Base-by-base conservation (phyloP, 2,888 invertebrate genomes). In the Ferrisia virgata region DNA sequence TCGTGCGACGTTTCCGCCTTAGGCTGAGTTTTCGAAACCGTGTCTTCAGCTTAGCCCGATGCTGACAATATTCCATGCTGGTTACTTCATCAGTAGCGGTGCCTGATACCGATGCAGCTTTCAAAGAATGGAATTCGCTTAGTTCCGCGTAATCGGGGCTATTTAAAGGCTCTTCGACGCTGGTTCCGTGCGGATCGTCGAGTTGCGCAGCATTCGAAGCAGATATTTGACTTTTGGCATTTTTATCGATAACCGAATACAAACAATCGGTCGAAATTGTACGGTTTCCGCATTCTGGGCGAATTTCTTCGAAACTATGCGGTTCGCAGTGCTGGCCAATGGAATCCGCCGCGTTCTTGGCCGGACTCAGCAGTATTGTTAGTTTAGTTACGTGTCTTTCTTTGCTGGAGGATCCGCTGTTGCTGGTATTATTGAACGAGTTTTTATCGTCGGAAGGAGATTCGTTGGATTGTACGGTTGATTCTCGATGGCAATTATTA, bases 51-150 rank as follows among this genome's bases (percentile, higher is more conserved):
- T 85, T 81, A 0, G 86, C 86, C 13, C 86, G 79, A 40, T 86
- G 86, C 22, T 85, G 84, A 80, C 86, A 86, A 84, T 86, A 86
- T 43, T 85, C 85, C 84, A 83, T 72, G 33, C n/a, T 72, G 43
- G 76, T n/a, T 2, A 72, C 33, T 18, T 72, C 76, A 0, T 40
- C 13, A 2, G 28, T 4, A 11, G 83, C 15, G 9, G 13, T 25
- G 0, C 9, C 22, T 9, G 72, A 33, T n/a, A n/a, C n/a, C n/a
- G n/a, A n/a, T n/a, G n/a, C n/a, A n/a, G n/a, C n/a, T n/a, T n/a
- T n/a, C n/a, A n/a, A n/a, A n/a, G n/a, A n/a, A 8, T 40, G 83
- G 33, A 76, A 83, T 43, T 83, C 83, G n/a, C 83, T 47, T 1
- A 83, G 47, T 28, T 83, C 83, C 13, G 76, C 83, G 76, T 83